Base-by-base conservation (phyloP, 2,888 invertebrate species). In the Erynnis tages region DNA sequence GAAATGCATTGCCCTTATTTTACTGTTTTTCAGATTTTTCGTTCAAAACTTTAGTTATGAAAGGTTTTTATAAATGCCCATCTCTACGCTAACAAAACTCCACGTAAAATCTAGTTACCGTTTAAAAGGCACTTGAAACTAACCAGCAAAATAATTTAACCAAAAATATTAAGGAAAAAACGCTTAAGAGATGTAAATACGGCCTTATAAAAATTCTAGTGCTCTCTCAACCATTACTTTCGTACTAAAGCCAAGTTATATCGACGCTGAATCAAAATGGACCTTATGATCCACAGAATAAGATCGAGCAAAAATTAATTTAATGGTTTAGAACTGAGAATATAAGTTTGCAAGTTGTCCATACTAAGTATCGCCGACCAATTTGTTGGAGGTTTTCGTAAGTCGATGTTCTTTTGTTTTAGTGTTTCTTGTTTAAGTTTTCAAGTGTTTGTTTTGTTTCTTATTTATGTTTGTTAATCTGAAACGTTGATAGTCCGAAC, bases 331-430 rank as follows among this genome's bases (percentile, higher is more conserved):
- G 1, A 10, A 14, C 14, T 34, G 6, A 2, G n/a, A 34, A 23
- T 10, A 10, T 23, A 34, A 34, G n/a, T 34, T 45, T 32, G 44
- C n/a, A 34, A 45, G 32, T 34, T 34, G 44, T 45, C 23, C 44
- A 30, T 45, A 25, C 40, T 40, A 45, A 45, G 44, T 34, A 45
- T 45, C 44, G 44, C 14, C 21, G 32, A 23, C 44, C 44, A 45
- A 45, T 45, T 45, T 45, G 32, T 34, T 32, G 32, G n/a, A 44
- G 44, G 32, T 44, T 45, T 44, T 34, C 14, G 21, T 23, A 5
- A 45, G 32, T 45, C 44, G 23, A n/a, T 34, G 21, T 23, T 32
- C 21, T 45, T 45, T 23, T 45, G 34, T 21, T 34, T 45, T 23
- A 23, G 14, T 23, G 32, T 34, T 34, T 14, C 34, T 45, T 23